Evolutionary conservation across 2,888 invertebrate species (phyloP).

Genomic region (Epinotia ramella): DNA sequence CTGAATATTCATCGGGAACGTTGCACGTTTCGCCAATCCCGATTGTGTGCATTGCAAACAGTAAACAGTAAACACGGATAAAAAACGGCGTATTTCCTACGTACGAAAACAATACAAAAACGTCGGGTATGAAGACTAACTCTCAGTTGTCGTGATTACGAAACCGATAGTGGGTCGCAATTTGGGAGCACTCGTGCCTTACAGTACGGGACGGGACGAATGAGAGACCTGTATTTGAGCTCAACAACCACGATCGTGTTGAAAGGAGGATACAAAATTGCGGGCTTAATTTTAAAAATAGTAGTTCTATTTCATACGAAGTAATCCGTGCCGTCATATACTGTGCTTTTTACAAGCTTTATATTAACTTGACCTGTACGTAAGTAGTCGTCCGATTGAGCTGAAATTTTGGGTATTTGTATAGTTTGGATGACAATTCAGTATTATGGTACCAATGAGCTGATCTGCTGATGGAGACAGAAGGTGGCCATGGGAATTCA

Average conservation of each 20-base stretch:
- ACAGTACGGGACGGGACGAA: slow-evolving; percentile 1
- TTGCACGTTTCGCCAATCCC: slow-evolving; percentile 58
- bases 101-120: slow-evolving; percentile 51
- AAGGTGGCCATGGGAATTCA: too few species aligned
- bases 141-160: slow-evolving; percentile 61
- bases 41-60: slow-evolving; percentile 63
- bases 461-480: too few species aligned
- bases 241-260: slow-evolving; percentile 1
- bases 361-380: too few species aligned
- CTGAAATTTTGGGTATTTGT: too few species aligned
- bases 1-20: slow-evolving; percentile 64
- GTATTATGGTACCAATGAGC: too few species aligned
- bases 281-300: background rate
- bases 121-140: slow-evolving; percentile 56
- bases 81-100: slow-evolving; percentile 49
- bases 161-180: slow-evolving; percentile 43
- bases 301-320: background rate
- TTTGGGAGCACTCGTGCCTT: slow-evolving; percentile 40
- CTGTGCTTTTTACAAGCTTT: too few species aligned
- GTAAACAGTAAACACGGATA: slow-evolving; percentile 63
- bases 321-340: background rate
- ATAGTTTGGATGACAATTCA: too few species aligned
- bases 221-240: slow-evolving; percentile 24
- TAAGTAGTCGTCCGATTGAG: too few species aligned
- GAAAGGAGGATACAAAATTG: background rate